Base-by-base conservation (phyloP, 2,113 vertebrate species). In the Glaucomys volans region DNA sequence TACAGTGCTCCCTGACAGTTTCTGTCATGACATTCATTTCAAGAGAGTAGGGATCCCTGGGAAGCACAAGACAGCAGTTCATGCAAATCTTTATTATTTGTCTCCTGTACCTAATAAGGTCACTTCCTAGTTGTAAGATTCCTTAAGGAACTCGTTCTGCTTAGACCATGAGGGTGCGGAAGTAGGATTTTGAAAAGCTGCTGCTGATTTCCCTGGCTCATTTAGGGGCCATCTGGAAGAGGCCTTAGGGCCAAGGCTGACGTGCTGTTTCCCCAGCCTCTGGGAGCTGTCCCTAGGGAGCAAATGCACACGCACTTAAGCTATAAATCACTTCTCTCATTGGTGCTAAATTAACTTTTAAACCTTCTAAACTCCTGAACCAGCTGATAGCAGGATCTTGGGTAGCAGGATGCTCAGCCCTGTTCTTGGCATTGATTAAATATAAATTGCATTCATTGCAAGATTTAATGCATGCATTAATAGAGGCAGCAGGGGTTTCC, bases 271-370 rank as follows among this genome's bases (percentile, higher is more conserved):
- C 80, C 87, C 74, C 44, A 86, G 42, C 72, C 90, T 89, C 64
- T 72, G 67, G 80, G 86, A 93, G 74, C 79, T 40, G 24, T 91
- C 92, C 57, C 72, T 47, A 18, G 79, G 92, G 96, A 97, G 22
- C 24, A 52, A n/a, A 92, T 42, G 30, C 42, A n/a, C 37, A n/a
- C 35, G 50, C 7, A 59, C 64, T 59, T 4, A 85, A 35, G 12
- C 81, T 74, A 77, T 91, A 87, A 83, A 87, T 95, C 77, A 96
- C 83, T 88, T 90, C n/a, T 93, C 40, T 97, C 24, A 72, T 87
- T 96, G 97, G 40, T 95, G 87, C 83, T 96, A 89, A 95, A 97
- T 94, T 97, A 92, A 97, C 83, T 95, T 95, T 95, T 87, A 97
- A 95, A 86, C 64, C 42, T 95, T 93, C 69, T 93, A 89, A 95